Base-by-base conservation (phyloP, 2,113 vertebrate species). In the Platycercus adscitus region DNA sequence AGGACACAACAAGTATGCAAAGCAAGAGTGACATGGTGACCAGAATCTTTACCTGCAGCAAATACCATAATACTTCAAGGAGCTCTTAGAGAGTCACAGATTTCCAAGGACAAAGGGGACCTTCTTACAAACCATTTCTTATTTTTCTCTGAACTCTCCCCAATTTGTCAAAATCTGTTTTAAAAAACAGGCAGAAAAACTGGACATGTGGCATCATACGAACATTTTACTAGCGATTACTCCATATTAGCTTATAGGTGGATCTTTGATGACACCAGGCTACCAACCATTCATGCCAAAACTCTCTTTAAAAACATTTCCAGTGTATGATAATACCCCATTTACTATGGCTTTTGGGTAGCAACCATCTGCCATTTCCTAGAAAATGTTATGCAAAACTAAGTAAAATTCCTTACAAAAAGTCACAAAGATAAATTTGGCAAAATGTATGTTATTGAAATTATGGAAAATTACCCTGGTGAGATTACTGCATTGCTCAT, bases 131-230 rank as follows among this genome's bases (percentile, higher is more conserved):
- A 68, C 17, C 4, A 20, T 37, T 86, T 66, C 29, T 76, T 84
- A 71, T 50, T 92, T 88, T 84, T 49, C 49, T 89, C 24, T 91
- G 72, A 86, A 89, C 43, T 50, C 26, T 39, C 31, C 35, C 33
- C 43, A 68, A 3, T 75, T 78, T 87, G 35, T 87, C 39, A 90
- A 81, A 60, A 89, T 55, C 61, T 64, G 17, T 79, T 95, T 89
- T 50, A 81, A 94, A 95, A 89, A 52, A 88, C 6, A 44, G 61
- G 75, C 85, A 96, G 84, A 64, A 96, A 78, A 96, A 66, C 73
- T 69, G 21, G 66, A 64, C 44, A 39, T 17, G 35, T 61, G 31
- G 31, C 19, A 86, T 77, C 50, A 69, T 47, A 86, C 0, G 1
- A 80, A 29, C 33, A 16, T 73, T 94, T 81, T 41, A 66, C 63